A percentile compares a stretch with the other conserved stretches of the same genome.
Evolutionary conservation across 2,113 vertebrate genomes (phyloP).

Genomic region (Pongo pygmaeus): DNA sequence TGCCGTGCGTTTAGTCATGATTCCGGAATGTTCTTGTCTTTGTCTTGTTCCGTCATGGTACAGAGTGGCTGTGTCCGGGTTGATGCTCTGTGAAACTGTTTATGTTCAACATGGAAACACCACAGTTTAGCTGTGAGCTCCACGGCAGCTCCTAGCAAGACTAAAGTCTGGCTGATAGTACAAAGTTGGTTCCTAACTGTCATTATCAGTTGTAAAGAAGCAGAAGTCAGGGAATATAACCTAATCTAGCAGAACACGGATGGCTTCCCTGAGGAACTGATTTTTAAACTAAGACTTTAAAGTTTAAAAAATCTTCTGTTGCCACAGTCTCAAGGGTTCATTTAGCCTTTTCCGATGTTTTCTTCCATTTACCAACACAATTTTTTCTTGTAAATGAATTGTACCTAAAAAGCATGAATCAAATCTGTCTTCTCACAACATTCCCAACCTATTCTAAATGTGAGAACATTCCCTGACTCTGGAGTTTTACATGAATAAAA

Average conservation of each 20-base stretch:
- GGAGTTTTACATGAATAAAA: neutral
- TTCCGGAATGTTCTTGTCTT: neutral
- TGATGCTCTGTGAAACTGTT: neutral
- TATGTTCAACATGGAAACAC: neutral
- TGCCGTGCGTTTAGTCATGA: no score
- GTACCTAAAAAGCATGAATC: neutral
- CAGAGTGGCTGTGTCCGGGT: neutral
- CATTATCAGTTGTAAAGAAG: neutral
- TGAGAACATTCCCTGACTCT: neutral
- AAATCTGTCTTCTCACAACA: neutral
- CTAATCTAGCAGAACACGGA: neutral
- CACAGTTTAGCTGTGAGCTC: no score
- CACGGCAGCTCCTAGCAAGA: neutral
- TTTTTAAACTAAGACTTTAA: conserved; percentile 6
- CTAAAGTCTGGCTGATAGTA: no score
- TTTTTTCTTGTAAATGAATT: conserved; percentile 17
- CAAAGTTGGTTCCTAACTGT: neutral
- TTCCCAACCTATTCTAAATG: neutral
- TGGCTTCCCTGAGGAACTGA: neutral
- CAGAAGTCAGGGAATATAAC: neutral
- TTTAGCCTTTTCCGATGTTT: neutral
- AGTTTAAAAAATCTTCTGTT: neutral
- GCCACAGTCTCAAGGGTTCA: neutral
- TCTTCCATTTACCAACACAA: neutral
- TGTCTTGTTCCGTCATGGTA: neutral